A percentile compares a stretch with the other conserved stretches of the same genome.
Evolutionary conservation across 2,113 vertebrate genomes (phyloP).

Genomic region (Apteryx owenii): DNA sequence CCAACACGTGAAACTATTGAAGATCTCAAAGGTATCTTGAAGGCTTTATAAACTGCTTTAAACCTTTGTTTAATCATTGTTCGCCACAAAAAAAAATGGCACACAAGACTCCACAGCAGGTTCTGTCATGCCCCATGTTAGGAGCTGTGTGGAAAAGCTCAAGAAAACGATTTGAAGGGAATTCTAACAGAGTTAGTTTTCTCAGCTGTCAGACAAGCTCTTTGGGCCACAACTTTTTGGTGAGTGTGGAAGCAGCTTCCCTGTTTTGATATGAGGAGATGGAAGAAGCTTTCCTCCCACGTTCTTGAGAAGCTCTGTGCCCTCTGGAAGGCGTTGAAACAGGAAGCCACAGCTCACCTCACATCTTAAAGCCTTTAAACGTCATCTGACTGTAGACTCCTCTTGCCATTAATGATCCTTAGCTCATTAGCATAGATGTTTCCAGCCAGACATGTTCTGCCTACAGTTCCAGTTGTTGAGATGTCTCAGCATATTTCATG

Average conservation of each 20-base stretch:
- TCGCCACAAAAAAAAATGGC: background rate
- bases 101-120: background rate
- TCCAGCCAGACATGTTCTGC: background rate
- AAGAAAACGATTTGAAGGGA: background rate
- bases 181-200: background rate
- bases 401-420: background rate
- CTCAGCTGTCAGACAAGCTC: background rate
- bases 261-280: background rate
- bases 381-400: background rate
- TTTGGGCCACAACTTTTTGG: background rate
- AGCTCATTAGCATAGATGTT: background rate
- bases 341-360: background rate
- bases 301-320: background rate
- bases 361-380: background rate
- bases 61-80: background rate
- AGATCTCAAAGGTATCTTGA: conserved; percentile 78
- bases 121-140: background rate
- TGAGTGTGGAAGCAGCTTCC: background rate
- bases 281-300: background rate
- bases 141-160: background rate
- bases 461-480: background rate
- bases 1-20: conserved; percentile 77
- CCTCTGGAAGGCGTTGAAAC: background rate
- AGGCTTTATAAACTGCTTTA: background rate
- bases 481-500: background rate